Conservation (phyloP, 2,113 vertebrate genomes). For the Ptilorrhoa leucosticta region DNA sequence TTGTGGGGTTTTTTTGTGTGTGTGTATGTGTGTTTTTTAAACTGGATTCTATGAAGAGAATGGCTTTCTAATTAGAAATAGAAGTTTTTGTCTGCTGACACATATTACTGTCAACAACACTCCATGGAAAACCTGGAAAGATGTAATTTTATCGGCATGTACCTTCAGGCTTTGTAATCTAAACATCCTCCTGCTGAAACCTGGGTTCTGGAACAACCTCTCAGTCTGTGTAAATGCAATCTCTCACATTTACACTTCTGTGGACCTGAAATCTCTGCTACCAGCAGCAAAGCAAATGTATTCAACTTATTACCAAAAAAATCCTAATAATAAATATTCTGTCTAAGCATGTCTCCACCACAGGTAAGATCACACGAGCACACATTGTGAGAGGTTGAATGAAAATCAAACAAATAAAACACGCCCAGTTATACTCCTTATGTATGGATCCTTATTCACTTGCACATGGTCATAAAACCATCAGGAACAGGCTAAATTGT, state of each 20-base stretch:
- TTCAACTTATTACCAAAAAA: not conserved
- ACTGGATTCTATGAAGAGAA: not conserved
- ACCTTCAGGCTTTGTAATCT: not conserved
- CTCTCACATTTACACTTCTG: not conserved
- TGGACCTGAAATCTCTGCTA: not conserved
- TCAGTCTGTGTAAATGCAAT: not conserved
- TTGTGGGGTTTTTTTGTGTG: not conserved
- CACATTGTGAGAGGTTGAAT: not conserved
- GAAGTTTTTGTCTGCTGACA: not conserved
- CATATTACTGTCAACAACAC: not conserved
- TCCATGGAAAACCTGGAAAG: not conserved
- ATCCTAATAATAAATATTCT: not conserved
- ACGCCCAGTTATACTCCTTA: not conserved
- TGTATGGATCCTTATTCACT: not conserved
- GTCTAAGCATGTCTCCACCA: not conserved
- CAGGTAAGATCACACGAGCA: not conserved
- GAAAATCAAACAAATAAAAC: not conserved
- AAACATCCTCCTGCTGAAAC: not conserved
- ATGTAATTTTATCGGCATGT: not conserved
- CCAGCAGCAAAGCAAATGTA: not conserved
- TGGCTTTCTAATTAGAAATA: not conserved
- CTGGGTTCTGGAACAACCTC: not conserved
- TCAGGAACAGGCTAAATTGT: not conserved
- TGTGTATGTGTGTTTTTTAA: not conserved
- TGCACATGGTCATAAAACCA: not conserved